Conservation (phyloP, 2,797 vertebrate genomes). For the Vespertilio murinus region DNA sequence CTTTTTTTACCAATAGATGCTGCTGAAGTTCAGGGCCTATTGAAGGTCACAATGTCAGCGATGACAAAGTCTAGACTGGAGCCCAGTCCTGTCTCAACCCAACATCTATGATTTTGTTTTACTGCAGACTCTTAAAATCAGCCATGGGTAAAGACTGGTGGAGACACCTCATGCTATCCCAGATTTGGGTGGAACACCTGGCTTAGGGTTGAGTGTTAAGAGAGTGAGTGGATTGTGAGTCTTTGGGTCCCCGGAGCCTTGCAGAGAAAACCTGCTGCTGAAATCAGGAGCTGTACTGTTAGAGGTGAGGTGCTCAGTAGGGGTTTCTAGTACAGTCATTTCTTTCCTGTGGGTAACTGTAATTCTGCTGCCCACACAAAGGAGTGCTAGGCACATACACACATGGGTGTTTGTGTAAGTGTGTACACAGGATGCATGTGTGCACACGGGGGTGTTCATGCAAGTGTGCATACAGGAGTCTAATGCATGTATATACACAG, state of each 20-base stretch:
- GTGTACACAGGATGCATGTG: background rate
- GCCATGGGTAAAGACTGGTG: background rate
- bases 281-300: background rate
- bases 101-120: background rate
- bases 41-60: background rate
- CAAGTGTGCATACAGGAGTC: background rate
- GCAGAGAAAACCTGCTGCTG: background rate
- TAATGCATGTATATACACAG: background rate
- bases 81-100: background rate
- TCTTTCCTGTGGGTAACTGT: background rate
- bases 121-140: background rate
- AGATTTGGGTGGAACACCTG: background rate
- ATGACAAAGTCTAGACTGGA: background rate
- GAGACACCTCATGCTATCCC: background rate
- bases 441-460: background rate
- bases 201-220: background rate
- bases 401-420: background rate
- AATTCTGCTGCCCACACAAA: too few relatives aligned
- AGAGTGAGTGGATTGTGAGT: background rate
- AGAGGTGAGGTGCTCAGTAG: background rate
- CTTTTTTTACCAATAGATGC: background rate
- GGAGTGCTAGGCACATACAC: background rate
- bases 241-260: background rate
- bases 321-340: background rate
- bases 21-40: background rate